These are phyloP conservation scores for Polydrusus pterygomalis DNA, from an alignment of 2,888 invertebrate genomes.

Conservation along the genomic window DNA sequence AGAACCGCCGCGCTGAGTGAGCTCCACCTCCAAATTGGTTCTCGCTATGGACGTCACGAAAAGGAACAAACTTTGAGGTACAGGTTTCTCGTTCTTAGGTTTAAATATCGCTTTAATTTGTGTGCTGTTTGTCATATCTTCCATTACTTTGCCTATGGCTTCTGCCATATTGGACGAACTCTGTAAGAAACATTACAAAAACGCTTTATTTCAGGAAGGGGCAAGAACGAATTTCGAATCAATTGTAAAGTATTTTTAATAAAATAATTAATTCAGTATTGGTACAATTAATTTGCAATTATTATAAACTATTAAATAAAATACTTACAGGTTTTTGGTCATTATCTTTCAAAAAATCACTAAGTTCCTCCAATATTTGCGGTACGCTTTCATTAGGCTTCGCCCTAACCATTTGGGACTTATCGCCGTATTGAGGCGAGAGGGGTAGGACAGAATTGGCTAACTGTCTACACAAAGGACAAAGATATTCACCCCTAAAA, in stretches of 20 bases:
- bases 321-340: slow-evolving; percentile 78
- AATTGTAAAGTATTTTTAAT: too few relatives aligned
- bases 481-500: slow-evolving; percentile 90
- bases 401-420: slow-evolving; percentile 79
- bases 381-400: slow-evolving; percentile 73
- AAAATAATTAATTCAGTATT: too few relatives aligned
- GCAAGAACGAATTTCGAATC: too few relatives aligned
- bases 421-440: slow-evolving; percentile 82
- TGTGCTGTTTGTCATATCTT: slow-evolving; percentile 93
- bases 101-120: slow-evolving; percentile 87
- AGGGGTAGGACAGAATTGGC: slow-evolving; percentile 93
- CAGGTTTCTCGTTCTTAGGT: slow-evolving; percentile 78
- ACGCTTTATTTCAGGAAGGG: neutral
- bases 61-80: slow-evolving; percentile 85
- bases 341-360: slow-evolving; percentile 80
- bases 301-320: too few relatives aligned
- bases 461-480: slow-evolving; percentile 95
- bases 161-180: slow-evolving; percentile 84
- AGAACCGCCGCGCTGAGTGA: slow-evolving; percentile 92
- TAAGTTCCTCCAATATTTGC: slow-evolving; percentile 72
- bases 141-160: slow-evolving; percentile 94
- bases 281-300: too few relatives aligned
- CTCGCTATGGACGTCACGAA: slow-evolving; percentile 93
- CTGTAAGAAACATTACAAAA: slow-evolving; percentile 69
- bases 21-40: slow-evolving; percentile 94